Evolutionary conservation across 1,140 invertebrate species (phyloP), one percentile per base, ranked within the genome.

Genomic region (Drosophila bifasciata): DNA sequence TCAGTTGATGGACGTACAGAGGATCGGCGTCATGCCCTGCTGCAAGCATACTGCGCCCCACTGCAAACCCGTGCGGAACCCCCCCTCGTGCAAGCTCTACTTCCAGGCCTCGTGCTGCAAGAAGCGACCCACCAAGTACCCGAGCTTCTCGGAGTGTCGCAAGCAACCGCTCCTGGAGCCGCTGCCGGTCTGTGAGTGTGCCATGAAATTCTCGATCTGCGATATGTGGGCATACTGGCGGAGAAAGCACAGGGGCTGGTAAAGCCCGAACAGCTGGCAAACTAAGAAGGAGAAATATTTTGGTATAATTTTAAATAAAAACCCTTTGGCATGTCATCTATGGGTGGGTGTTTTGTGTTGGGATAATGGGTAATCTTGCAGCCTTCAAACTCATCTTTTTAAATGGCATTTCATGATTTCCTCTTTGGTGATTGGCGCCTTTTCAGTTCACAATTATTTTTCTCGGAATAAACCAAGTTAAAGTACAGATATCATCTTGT

Each of bases 91-190:
- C 11, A 3, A 16, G 0, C 7, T 23, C 1, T 19, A 28, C 0
- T 53, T 43, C 0, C 11, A 17, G 5, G 60, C 66, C 1, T 40
- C 43, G 3, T 73, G 72, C 49, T 80, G 78, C 45, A 50, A 16
- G 21, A 80, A 81, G 55, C 41, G 53, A 0, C 15, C 13, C n/a
- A 63, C 67, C 1, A 45, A 50, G 36, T 72, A 59, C 19, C 78
- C 60, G 11, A 63, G 72, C 50, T 80, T 81, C 15, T 80, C 78
- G 0, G 78, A 80, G 43, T 80, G 77, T 58, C 21, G 28, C 6
- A 39, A 60, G 0, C 45, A 7, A 11, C 32, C 28, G 0, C 56
- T 80, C 1, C 19, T 17, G 1, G 60, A 63, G 0, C 44, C 60
- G 8, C 43, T 57, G 1, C 15, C 23, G 1, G 19, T 32, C 5